These are phyloP conservation scores for Panagrolaimus sp. DNA, from an alignment of 1,140 invertebrate genomes.

Conservation along the genomic window DNA sequence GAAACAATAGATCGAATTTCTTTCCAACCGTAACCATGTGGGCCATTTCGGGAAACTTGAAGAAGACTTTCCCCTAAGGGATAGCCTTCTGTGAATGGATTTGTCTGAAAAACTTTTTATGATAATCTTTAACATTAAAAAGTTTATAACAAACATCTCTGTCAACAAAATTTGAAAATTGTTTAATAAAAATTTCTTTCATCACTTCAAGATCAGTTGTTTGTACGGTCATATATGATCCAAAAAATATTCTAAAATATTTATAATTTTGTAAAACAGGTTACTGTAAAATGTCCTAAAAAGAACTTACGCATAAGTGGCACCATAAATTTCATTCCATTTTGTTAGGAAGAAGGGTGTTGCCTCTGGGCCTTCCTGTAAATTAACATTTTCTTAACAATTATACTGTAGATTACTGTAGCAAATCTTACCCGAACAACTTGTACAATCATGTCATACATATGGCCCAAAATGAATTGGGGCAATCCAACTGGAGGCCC, in stretches of 20 bases:
- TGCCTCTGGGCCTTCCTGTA: no score
- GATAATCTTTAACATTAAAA: no score
- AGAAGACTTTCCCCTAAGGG: background rate
- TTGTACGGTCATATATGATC: no score
- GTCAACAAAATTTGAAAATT: constrained; percentile 6
- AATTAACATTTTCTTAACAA: no score
- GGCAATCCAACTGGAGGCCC: background rate
- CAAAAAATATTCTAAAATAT: no score
- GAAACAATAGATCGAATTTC: constrained; percentile 15
- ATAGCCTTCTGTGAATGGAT: constrained; percentile 7
- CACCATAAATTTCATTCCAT: no score
- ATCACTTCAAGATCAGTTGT: background rate
- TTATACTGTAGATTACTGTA: background rate
- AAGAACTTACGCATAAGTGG: no score
- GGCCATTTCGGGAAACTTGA: constrained; percentile 1
- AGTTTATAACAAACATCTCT: background rate
- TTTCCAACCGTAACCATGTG: constrained; percentile 11
- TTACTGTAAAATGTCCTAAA: no score
- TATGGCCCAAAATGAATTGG: constrained; percentile 3
- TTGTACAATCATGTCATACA: constrained; percentile 7
- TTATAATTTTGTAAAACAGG: no score
- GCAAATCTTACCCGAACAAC: background rate
- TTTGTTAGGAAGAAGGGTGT: no score
- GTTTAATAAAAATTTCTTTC: background rate
- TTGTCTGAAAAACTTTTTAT: background rate